phyloP scores from a whole-genome alignment of 2,888 invertebrate genomes.

The Ophion obscuratus region DNA sequence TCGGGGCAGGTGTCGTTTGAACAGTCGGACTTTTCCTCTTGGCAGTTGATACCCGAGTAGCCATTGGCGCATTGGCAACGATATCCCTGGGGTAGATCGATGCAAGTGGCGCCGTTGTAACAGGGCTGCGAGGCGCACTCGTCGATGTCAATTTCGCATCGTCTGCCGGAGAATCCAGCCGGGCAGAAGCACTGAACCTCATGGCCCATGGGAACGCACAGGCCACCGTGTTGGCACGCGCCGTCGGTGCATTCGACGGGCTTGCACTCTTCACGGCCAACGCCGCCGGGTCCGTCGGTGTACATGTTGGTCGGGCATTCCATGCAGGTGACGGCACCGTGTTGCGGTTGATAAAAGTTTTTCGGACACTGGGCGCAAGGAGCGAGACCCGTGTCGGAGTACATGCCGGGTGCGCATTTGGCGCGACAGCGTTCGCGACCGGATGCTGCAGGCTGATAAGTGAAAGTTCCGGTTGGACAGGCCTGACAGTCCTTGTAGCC shows the following conservation, averaged over 20 bases:
- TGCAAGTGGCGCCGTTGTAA: constrained; percentile 96
- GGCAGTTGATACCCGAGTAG: constrained; percentile 96
- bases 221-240: constrained; percentile 95
- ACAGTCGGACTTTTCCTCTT: constrained; percentile 96
- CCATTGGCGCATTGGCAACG: constrained; percentile 94
- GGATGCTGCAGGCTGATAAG: constrained; percentile 96
- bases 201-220: constrained; percentile 95
- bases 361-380: constrained; percentile 97
- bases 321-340: constrained; percentile 93
- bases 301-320: constrained; percentile 97
- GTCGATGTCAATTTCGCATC: constrained; percentile 97
- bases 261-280: constrained; percentile 93
- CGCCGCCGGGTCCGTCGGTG: constrained; percentile 92
- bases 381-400: constrained; percentile 96
- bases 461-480: constrained; percentile 95
- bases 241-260: constrained; percentile 94
- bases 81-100: constrained; percentile 96
- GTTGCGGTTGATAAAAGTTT: constrained; percentile 95
- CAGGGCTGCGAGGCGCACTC: constrained; percentile 98
- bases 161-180: constrained; percentile 96
- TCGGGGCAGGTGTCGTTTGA: constrained; percentile 96
- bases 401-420: constrained; percentile 95
- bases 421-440: constrained; percentile 93
- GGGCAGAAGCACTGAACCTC: constrained; percentile 96
- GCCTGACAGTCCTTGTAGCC: constrained; percentile 97